Percentiles rank a stretch among this genome's conserved stretches.
Evolutionary conservation across 2,797 vertebrate species (phyloP).

Genomic region (Syngnathus acus): DNA sequence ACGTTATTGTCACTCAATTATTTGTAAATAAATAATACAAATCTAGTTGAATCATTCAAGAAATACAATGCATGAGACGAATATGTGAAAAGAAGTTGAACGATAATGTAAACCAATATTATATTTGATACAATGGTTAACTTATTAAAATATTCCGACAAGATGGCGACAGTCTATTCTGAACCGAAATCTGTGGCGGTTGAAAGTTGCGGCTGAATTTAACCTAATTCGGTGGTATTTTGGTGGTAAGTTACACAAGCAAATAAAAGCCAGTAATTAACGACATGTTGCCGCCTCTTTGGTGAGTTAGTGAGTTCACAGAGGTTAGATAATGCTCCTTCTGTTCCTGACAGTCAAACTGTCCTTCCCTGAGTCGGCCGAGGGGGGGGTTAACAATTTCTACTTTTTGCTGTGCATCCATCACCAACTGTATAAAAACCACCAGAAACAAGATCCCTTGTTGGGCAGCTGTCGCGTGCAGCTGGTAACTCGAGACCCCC

Average conservation of each 20-base stretch:
- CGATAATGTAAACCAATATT: no score
- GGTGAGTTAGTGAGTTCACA: constrained; percentile 31
- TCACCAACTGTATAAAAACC: constrained; percentile 68
- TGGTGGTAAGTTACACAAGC: constrained; percentile 1
- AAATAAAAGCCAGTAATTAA: background rate
- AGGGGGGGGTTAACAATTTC: constrained; percentile 45
- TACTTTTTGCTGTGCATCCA: constrained; percentile 55
- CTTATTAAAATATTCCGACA: no score
- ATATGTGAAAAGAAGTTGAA: no score
- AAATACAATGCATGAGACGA: no score
- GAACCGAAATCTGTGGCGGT: background rate
- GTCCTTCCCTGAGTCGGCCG: constrained; percentile 38
- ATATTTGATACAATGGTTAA: no score
- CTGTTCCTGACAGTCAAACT: constrained; percentile 65
- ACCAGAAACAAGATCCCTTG: constrained; percentile 64
- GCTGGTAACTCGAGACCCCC: constrained; percentile 63
- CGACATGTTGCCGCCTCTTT: constrained; percentile 2
- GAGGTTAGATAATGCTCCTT: constrained; percentile 50
- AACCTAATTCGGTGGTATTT: background rate
- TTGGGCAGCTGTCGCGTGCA: constrained; percentile 75
- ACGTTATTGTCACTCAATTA: no score
- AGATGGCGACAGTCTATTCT: background rate
- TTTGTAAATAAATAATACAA: no score
- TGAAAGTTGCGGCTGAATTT: background rate
- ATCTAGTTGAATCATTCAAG: no score